Conservation (phyloP, 2,113 vertebrate genomes). For the Hystrix cristata region DNA sequence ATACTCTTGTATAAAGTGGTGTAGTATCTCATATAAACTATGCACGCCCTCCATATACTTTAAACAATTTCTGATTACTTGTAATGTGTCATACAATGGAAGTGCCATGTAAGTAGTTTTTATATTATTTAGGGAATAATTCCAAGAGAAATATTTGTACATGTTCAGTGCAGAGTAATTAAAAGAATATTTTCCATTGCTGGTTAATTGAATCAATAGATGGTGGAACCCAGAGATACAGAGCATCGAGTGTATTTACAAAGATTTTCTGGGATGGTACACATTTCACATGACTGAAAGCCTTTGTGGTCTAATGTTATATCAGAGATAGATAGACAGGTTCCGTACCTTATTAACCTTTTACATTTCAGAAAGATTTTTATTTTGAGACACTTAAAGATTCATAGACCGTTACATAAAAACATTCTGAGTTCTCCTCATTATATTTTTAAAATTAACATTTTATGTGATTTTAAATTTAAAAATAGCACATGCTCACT, state of each 20-base stretch:
- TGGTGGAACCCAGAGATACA: not conserved
- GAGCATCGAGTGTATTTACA: not conserved
- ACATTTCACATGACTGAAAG: not conserved
- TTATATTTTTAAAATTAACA: not conserved
- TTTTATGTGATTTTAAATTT: conserved; percentile 19
- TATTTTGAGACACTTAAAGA: not conserved
- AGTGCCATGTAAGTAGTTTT: not conserved
- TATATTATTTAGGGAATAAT: not conserved
- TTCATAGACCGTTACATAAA: not conserved
- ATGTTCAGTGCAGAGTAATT: not conserved
- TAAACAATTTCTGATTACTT: not conserved
- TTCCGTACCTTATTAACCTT: not conserved
- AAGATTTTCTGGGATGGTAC: not conserved
- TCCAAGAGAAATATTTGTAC: not conserved
- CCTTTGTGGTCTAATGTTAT: not conserved
- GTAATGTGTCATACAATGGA: not conserved
- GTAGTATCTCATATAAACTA: not conserved
- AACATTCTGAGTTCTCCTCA: not conserved
- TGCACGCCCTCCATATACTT: not conserved
- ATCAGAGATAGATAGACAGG: not conserved
- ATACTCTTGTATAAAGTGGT: not conserved
- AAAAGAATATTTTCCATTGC: not conserved
- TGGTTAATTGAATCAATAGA: not conserved
- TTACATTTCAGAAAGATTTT: not conserved
- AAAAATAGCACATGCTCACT: not conserved